Percentiles rank a stretch among this genome's conserved stretches.
These are phyloP conservation scores for Monarcha castaneiventris DNA, from an alignment of 2,113 vertebrate species.

Conservation along the genomic window DNA sequence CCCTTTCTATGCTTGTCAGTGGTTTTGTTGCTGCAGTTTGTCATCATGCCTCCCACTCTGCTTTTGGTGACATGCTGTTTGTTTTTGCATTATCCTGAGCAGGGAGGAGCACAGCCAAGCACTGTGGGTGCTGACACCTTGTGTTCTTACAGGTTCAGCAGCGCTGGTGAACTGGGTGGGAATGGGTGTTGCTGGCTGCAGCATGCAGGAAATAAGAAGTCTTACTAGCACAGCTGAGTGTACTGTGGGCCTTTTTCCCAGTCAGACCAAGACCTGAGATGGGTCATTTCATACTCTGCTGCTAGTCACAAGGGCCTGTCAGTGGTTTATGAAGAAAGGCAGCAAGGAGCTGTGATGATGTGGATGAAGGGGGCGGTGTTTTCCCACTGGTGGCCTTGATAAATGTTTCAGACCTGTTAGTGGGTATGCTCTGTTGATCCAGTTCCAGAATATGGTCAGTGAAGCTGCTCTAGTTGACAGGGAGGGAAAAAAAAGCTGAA, in stretches of 20 bases:
- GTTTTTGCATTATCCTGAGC: not conserved
- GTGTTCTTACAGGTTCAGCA: not conserved
- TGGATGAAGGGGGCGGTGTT: not conserved
- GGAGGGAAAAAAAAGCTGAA: not conserved
- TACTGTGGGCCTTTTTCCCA: not conserved
- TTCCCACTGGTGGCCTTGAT: not conserved
- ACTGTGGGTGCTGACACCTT: not conserved
- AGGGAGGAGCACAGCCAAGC: not conserved
- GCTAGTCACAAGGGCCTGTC: not conserved
- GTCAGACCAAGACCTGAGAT: not conserved
- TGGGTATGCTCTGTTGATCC: not conserved
- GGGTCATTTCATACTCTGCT: not conserved
- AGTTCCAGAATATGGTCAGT: not conserved
- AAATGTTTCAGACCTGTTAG: not conserved
- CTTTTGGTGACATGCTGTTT: not conserved
- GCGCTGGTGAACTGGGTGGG: not conserved
- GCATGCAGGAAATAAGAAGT: not conserved
- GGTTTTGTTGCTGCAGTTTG: not conserved
- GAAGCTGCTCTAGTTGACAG: not conserved
- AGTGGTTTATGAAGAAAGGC: not conserved
- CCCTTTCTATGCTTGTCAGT: not conserved
- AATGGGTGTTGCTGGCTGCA: not conserved
- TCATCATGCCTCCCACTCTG: not conserved
- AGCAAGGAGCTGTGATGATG: accelerated
- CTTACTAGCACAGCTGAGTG: not conserved